Evolutionary conservation across 2,797 vertebrate species (phyloP), one percentile per base, ranked within the genome.

Genomic region (Dryobates pubescens): DNA sequence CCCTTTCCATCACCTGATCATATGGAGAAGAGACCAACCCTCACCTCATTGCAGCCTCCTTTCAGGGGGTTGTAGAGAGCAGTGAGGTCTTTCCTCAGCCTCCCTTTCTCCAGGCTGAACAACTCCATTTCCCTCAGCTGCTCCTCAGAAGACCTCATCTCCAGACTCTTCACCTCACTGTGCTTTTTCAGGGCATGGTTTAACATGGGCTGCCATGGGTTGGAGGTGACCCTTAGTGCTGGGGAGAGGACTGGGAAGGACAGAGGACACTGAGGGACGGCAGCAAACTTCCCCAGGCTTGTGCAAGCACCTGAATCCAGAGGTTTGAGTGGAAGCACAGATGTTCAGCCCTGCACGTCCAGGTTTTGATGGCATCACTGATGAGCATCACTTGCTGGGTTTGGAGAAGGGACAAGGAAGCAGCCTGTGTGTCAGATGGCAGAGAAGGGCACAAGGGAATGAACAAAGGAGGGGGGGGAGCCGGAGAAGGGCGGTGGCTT

Each of bases 381-480:
- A 4, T 78, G 24, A 78, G 57, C 29, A 56, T 29, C 54, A 0
- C 26, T 81, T 12, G 41, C 36, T 11, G 74, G 65, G 47, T 23
- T 88, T 94, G 94, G 94, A 8, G 2, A 3, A 51, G 47, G 72
- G 78, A 91, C 82, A 43, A 49, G 85, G 92, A 6, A 51, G 34
- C 93, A 95, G 90, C 92, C 78, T 16, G 7, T 4, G 85, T 30
- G 72, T 94, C 89, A 89, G 89, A 77, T 92, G 89, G 91, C 45
- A 18, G 69, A 11, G 91, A 82, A 92, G 69, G 93, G 79, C 69
- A 14, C 10, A 20, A 9, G 49, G 9, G n/a, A 74, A 64, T 43
- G 51, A 4, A 19, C 49, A 56, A 65, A 20, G 0, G 32, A 56
- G 65, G 67, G 45, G 45, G n/a, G 51, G 67, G 54, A 32, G 43